These are phyloP conservation scores for Heliconius nattereri DNA, from an alignment of 1,140 invertebrate species.

Conservation along the genomic window DNA sequence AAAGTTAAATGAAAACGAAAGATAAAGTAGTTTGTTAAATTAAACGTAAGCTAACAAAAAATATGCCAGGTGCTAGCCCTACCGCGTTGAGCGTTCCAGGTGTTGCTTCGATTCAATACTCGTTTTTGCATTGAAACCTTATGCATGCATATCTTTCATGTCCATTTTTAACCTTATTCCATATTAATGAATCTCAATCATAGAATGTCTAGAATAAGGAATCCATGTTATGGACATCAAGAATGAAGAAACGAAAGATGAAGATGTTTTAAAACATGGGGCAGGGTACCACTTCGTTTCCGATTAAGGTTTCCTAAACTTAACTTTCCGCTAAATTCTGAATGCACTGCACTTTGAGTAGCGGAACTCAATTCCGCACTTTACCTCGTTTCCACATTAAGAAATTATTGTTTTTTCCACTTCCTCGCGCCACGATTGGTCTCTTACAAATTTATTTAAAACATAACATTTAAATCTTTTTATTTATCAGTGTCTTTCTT, in stretches of 20 bases:
- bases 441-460: too few relatives aligned
- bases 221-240: too few relatives aligned
- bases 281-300: too few relatives aligned
- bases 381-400: too few relatives aligned
- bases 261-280: too few relatives aligned
- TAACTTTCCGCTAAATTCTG: too few relatives aligned
- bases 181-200: neutral
- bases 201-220: neutral
- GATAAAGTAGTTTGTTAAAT: constrained; percentile 12
- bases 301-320: too few relatives aligned
- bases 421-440: too few relatives aligned
- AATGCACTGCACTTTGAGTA: too few relatives aligned
- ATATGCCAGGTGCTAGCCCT: neutral
- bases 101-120: neutral
- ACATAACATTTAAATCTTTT: neutral
- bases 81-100: constrained; percentile 3
- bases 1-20: neutral
- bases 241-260: too few relatives aligned
- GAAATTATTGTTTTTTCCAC: too few relatives aligned
- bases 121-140: constrained; percentile 11
- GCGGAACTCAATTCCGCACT: too few relatives aligned
- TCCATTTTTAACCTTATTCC: neutral
- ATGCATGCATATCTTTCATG: neutral
- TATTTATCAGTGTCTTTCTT: neutral
- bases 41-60: neutral